Base-by-base conservation (phyloP, 2,113 vertebrate species). In the Columba livia region DNA sequence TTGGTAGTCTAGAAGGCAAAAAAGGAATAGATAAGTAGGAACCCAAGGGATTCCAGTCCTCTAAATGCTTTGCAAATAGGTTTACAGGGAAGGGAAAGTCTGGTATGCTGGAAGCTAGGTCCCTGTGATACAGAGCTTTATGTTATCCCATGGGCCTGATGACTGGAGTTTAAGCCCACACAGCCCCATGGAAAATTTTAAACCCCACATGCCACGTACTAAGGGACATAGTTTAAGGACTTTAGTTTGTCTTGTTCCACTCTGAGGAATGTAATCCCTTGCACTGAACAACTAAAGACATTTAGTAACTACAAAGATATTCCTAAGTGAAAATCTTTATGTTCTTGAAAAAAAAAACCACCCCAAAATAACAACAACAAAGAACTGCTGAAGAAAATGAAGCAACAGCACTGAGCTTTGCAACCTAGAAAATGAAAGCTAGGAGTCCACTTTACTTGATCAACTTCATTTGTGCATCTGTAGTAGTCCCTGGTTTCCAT, bases 331-430 rank as follows among this genome's bases (percentile, higher is more conserved):
- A 70, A 82, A 24, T 32, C 34, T 80, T 51, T 36, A 57, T 85
- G 11, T 42, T 89, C 31, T 84, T 36, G 36, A 25, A 66, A 77
- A 47, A 47, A 77, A 75, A 28, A 0, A 2, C 0, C 2, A 32
- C 0, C 2, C 0, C 2, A 32, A 65, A 57, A 50, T 0, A 1
- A 3, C 21, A 65, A 47, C 10, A 91, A 44, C 20, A 67, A 67
- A 70, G 42, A 86, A 26, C 29, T 29, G 6, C 11, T 11, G 4
- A 85, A 80, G 47, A 70, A 62, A 85, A 71, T 3, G 4, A 84
- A 77, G 17, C 17, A 42, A 79, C 79, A 81, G 1, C n/a, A 25
- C 8, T 21, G 20, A 92, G 29, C 9, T 86, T 78, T 86, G 28
- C 62, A 21, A 15, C 21, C 36, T 71, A 26, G 50, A 69, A 72